Base-by-base conservation (phyloP, 2,113 vertebrate species). In the Sigmodon hispidus region DNA sequence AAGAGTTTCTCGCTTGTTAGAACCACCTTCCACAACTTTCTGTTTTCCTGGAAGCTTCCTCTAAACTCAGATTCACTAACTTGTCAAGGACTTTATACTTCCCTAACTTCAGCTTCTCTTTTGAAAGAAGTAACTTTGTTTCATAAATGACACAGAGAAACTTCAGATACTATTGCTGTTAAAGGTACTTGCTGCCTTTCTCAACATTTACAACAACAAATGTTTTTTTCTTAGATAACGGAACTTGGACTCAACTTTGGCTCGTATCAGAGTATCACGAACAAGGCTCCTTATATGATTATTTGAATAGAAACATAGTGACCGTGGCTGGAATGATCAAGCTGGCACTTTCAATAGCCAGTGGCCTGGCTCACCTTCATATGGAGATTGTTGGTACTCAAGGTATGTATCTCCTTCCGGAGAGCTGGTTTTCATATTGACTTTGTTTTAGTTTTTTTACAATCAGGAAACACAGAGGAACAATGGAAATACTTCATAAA, bases 231-330 rank as follows among this genome's bases (percentile, higher is more conserved):
- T 59, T 59, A 99, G 99, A 99, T 98, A 99, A 99, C 0, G 99
- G 99, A 76, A 99, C 99, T 0, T 99, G 99, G 99, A 99, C 99
- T 2, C 99, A 99, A 97, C 99, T 99, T n/a, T 99, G 99, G 99
- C 99, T 99, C 31, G 99, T 99, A 76, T 99, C 99, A 0, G 99
- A 99, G 98, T 99, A 99, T 98, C 99, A 99, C 2, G 99, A 99
- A 93, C 99, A 99, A 3, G 99, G 99, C 21, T 99, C 99, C 7
- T 98, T 99, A 85, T 99, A 99, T 1, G 99, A 99, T 97, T 99
- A 99, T 98, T 98, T 99, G 97, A 99, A 99, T 98, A 98, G 99
- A 50, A 99, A 99, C 96, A 99, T 99, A 0, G 98, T 99, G 92
- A 99, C 99, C 0, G 98, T 98, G 94, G 98, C 99, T 85, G 99